Evolutionary conservation across 2,113 vertebrate species (phyloP).

Genomic region (Limnothrissa miodon): DNA sequence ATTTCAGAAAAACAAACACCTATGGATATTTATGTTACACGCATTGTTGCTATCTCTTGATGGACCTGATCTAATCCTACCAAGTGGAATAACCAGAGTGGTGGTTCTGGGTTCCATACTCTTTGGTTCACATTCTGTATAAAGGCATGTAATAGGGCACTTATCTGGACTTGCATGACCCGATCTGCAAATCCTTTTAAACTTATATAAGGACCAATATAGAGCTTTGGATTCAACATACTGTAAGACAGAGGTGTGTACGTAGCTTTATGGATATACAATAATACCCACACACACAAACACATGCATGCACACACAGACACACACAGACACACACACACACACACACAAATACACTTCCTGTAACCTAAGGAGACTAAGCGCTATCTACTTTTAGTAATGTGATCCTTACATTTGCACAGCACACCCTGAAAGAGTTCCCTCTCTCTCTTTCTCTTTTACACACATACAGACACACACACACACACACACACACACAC

Average conservation of each 20-base stretch:
- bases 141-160: not conserved
- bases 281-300: not conserved
- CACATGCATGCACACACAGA: not conserved
- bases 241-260: not conserved
- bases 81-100: no score
- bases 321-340: not conserved
- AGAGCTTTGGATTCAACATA: not conserved
- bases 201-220: not conserved
- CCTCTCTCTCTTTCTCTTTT: not conserved
- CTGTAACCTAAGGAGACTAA: not conserved
- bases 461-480: slow-evolving; percentile 1
- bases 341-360: not conserved
- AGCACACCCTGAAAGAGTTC: not conserved
- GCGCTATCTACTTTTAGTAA: not conserved
- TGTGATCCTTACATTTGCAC: not conserved
- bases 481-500: slow-evolving; percentile 25
- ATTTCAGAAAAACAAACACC: not conserved
- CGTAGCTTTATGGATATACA: not conserved
- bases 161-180: not conserved
- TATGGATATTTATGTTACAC: not conserved
- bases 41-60: no score
- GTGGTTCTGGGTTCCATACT: no score
- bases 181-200: not conserved
- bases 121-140: not conserved
- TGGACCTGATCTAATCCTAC: no score